Percentiles rank a stretch among this genome's conserved stretches.
These are phyloP conservation scores for Megastigmus dorsalis DNA, from an alignment of 2,888 invertebrate species.

Conservation along the genomic window DNA sequence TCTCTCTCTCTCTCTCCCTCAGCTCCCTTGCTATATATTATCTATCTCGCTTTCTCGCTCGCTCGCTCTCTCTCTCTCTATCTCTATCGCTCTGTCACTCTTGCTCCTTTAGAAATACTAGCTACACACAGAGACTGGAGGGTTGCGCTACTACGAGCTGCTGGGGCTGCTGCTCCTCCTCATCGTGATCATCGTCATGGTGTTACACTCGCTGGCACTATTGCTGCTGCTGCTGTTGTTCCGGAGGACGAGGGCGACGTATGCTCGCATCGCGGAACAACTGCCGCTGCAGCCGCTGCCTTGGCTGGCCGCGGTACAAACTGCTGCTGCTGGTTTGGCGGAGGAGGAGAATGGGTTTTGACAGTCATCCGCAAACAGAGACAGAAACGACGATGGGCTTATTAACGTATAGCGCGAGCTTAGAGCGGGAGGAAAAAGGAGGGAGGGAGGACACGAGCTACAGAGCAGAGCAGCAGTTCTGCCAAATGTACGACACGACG, in stretches of 20 bases:
- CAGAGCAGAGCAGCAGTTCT: slow-evolving; percentile 56
- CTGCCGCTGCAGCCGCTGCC: slow-evolving; percentile 4
- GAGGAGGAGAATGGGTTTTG: slow-evolving; percentile 61
- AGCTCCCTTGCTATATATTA: background rate
- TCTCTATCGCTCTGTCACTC: slow-evolving; percentile 29
- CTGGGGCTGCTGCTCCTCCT: slow-evolving; percentile 21
- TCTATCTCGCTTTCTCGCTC: slow-evolving; percentile 15
- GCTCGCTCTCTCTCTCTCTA: slow-evolving; percentile 9
- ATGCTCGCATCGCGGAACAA: slow-evolving; percentile 39
- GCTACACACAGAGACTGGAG: slow-evolving; percentile 36
- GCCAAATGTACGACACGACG: slow-evolving; percentile 56
- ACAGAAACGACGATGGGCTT: too few species aligned
- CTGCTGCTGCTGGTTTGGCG: background rate
- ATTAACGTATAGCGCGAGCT: too few species aligned
- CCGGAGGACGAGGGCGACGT: slow-evolving; percentile 58
- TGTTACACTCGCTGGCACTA: slow-evolving; percentile 14
- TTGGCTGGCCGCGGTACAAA: background rate
- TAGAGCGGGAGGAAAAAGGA: too few species aligned
- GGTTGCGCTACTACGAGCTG: slow-evolving; percentile 41
- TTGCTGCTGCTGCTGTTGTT: slow-evolving; percentile 45
- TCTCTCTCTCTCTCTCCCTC: background rate
- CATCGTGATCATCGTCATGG: slow-evolving; percentile 46
- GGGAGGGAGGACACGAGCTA: too few species aligned
- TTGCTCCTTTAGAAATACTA: too few species aligned
- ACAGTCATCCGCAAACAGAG: slow-evolving; percentile 68